A percentile compares a stretch with the other conserved stretches of the same genome.
Evolutionary conservation across 2,797 vertebrate species (phyloP).

Genomic region (Babyrousa celebensis): DNA sequence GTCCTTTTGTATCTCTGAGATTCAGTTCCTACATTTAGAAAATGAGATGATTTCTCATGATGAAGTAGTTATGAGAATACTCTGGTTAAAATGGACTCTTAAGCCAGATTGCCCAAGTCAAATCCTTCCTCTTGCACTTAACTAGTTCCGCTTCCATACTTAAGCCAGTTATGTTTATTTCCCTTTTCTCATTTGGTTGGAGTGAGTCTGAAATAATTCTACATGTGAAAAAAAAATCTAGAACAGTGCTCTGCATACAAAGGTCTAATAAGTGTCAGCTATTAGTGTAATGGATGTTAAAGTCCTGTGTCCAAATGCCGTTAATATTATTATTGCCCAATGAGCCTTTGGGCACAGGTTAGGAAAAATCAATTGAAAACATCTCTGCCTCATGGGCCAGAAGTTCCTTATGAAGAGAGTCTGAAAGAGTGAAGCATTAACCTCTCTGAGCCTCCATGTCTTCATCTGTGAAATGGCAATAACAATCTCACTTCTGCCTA

Average conservation of each 20-base stretch:
- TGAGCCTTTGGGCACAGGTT: neutral
- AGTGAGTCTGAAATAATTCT: conserved; percentile 25
- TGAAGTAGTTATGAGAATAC: neutral
- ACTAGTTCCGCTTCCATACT: neutral
- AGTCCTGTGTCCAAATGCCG: neutral
- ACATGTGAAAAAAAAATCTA: neutral
- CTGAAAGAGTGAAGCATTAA: neutral
- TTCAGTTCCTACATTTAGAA: neutral
- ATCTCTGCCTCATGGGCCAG: neutral
- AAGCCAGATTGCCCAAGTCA: neutral
- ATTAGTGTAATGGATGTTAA: neutral
- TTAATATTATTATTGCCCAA: neutral
- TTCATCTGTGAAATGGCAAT: neutral
- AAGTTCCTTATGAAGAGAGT: neutral
- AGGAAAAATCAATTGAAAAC: neutral
- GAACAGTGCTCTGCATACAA: neutral
- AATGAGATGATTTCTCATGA: conserved; percentile 1
- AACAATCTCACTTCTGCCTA: neutral
- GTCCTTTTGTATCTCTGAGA: neutral
- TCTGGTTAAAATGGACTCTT: neutral
- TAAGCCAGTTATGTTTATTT: neutral
- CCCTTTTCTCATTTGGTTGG: neutral
- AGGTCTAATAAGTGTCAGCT: neutral
- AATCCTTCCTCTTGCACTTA: neutral
- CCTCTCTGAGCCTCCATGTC: neutral